phyloP scores from a whole-genome alignment of 2,888 invertebrate genomes.

The Epinotia brunnichana region DNA sequence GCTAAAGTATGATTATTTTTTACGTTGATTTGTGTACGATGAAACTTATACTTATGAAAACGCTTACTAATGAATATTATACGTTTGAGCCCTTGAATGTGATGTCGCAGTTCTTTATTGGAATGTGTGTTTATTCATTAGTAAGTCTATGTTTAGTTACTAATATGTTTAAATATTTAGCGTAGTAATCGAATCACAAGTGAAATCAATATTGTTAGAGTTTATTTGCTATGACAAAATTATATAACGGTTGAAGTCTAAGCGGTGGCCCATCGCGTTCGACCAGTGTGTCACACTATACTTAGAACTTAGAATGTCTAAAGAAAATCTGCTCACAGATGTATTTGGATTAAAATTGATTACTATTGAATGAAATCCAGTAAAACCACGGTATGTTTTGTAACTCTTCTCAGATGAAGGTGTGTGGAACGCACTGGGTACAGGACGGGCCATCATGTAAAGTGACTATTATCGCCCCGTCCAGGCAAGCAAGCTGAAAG shows the following conservation, averaged over 20 bases:
- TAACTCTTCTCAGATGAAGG: not conserved
- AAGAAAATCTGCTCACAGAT: no score
- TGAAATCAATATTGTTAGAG: conserved; percentile 38
- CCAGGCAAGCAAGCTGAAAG: conserved; percentile 42
- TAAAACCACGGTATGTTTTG: not conserved
- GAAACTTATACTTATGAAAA: conserved; percentile 40
- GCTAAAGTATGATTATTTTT: conserved; percentile 43
- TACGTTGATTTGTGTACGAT: conserved; percentile 35
- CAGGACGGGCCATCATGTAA: conserved; percentile 15
- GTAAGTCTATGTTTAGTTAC: conserved; percentile 38
- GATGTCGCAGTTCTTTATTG: conserved; percentile 12
- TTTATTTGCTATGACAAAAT: conserved; percentile 39
- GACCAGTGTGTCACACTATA: not conserved
- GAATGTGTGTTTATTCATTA: conserved; percentile 36
- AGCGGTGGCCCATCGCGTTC: not conserved
- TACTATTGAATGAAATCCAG: no score
- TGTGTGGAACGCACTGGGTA: not conserved
- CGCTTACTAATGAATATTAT: conserved; percentile 37
- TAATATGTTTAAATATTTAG: conserved; percentile 41
- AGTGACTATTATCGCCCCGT: conserved; percentile 27
- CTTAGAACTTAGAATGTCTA: no score
- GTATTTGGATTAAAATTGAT: not conserved
- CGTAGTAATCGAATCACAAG: conserved; percentile 42
- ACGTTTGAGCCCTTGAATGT: conserved; percentile 10
- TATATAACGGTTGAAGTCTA: conserved; percentile 22